phyloP scores from a whole-genome alignment of 2,113 vertebrate species.

The Crocuta crocuta region DNA sequence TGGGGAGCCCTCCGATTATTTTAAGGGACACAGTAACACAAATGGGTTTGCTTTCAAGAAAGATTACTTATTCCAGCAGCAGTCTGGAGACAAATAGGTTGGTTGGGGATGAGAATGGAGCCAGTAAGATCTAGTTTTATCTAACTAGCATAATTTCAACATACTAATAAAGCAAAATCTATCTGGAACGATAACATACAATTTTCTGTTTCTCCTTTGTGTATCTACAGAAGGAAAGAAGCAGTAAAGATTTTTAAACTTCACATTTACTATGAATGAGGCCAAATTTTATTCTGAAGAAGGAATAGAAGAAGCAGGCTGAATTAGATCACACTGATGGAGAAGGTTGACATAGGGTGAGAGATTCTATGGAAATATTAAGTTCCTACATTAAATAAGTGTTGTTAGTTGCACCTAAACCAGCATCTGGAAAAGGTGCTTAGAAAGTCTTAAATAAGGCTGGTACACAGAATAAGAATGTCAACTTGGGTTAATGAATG shows the following conservation, averaged over 20 bases:
- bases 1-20: neutral
- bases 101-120: neutral
- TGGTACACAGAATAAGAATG: constrained; percentile 20
- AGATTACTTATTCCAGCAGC: neutral
- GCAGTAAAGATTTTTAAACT: constrained; percentile 41
- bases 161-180: neutral
- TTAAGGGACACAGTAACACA: neutral
- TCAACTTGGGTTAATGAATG: constrained; percentile 73
- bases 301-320: neutral
- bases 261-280: neutral
- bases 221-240: neutral
- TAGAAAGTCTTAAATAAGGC: constrained; percentile 57
- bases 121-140: constrained; percentile 1
- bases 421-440: constrained; percentile 45
- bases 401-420: neutral
- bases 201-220: constrained; percentile 63
- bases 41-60: neutral
- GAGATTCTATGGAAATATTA: constrained; percentile 53
- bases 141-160: constrained; percentile 48
- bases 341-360: constrained; percentile 3
- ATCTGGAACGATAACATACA: neutral
- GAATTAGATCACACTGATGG: neutral
- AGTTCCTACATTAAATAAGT: constrained; percentile 60
- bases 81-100: neutral
- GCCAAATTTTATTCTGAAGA: constrained; percentile 17